phyloP scores from a whole-genome alignment of 1,140 invertebrate species.

The Trissolcus basalis region DNA sequence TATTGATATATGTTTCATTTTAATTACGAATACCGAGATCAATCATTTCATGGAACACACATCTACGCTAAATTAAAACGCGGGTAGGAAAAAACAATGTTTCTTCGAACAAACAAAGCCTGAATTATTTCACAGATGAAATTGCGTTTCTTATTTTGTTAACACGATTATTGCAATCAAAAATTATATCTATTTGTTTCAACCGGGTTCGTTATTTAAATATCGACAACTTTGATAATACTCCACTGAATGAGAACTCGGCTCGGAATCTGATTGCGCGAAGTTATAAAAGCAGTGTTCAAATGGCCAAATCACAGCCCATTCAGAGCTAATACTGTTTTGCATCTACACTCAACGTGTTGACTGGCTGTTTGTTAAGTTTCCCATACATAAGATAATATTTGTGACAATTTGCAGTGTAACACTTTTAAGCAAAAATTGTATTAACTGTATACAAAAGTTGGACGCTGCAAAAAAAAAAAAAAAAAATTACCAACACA shows the following conservation, averaged over 20 bases:
- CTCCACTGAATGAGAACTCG: constrained; percentile 35
- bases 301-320: constrained; percentile 50
- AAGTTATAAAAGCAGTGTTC: constrained; percentile 44
- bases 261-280: constrained; percentile 18
- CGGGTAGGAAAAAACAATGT: too few relatives aligned
- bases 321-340: constrained; percentile 54
- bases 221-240: constrained; percentile 25
- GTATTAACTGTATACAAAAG: not conserved
- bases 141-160: too few relatives aligned
- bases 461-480: not conserved
- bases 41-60: too few relatives aligned
- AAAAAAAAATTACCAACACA: not conserved
- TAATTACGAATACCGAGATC: too few relatives aligned
- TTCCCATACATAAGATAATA: constrained; percentile 12
- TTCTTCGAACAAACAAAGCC: too few relatives aligned
- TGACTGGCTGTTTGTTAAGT: constrained; percentile 31
- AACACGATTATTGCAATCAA: too few relatives aligned
- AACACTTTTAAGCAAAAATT: not conserved
- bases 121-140: too few relatives aligned
- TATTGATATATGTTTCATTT: too few relatives aligned
- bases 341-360: constrained; percentile 37
- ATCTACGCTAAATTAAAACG: too few relatives aligned
- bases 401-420: constrained; percentile 26
- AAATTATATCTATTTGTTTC: too few relatives aligned
- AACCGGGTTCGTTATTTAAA: not conserved